Evolutionary conservation across 2,888 invertebrate species (phyloP).

Genomic region (Habroteleia sp.): DNA sequence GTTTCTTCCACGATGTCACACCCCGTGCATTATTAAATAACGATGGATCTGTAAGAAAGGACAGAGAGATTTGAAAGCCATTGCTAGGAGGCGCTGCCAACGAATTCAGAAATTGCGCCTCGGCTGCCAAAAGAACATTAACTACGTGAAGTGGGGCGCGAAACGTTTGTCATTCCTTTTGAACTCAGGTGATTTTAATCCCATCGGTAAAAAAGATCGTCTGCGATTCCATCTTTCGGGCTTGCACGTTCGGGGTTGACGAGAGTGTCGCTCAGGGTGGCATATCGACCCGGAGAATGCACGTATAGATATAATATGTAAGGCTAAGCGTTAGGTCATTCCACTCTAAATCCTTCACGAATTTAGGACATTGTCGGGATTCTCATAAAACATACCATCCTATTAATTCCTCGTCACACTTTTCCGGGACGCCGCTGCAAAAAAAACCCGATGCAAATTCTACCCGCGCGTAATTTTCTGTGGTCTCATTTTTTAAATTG

Average conservation of each 20-base stretch:
- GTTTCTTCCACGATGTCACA: no score
- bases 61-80: no score
- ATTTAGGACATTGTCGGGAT: slow-evolving; percentile 57
- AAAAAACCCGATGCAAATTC: not conserved
- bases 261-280: slow-evolving; percentile 45
- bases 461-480: no score
- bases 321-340: slow-evolving; percentile 50
- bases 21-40: no score
- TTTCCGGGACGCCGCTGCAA: slow-evolving; percentile 7
- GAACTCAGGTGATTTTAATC: slow-evolving; percentile 1
- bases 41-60: no score
- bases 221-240: not conserved
- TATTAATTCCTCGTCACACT: slow-evolving; percentile 45
- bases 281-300: slow-evolving; percentile 52
- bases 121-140: slow-evolving; percentile 30
- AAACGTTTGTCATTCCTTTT: not conserved
- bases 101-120: slow-evolving; percentile 2
- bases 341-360: slow-evolving; percentile 55
- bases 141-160: not conserved
- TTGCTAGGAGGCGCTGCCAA: slow-evolving; percentile 16
- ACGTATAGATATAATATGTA: slow-evolving; percentile 53
- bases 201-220: slow-evolving; percentile 2
- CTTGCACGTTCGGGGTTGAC: slow-evolving; percentile 18
- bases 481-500: no score
- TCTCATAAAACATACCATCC: slow-evolving; percentile 39